These are phyloP conservation scores for Suricata suricatta DNA, from an alignment of 2,113 vertebrate species.

Conservation along the genomic window DNA sequence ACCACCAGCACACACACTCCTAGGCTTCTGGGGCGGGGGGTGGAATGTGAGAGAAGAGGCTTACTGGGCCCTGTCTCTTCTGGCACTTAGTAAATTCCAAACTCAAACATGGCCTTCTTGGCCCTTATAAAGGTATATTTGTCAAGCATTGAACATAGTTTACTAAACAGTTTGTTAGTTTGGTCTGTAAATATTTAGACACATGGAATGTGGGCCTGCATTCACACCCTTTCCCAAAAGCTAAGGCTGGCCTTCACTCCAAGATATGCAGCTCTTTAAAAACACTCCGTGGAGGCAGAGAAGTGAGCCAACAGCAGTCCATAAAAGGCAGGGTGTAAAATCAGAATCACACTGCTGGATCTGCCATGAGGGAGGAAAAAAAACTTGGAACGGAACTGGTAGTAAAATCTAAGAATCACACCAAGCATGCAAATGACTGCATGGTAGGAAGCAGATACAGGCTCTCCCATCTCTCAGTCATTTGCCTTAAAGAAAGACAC, in stretches of 20 bases:
- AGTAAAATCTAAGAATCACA: background rate
- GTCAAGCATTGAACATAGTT: background rate
- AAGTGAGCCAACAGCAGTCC: background rate
- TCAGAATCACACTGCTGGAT: background rate
- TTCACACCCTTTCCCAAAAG: background rate
- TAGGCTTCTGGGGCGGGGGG: fast-evolving
- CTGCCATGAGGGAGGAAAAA: fast-evolving
- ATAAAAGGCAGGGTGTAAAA: background rate
- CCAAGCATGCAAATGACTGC: background rate
- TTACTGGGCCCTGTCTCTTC: background rate
- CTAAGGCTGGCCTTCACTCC: background rate
- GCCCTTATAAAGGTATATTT: background rate
- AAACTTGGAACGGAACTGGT: background rate
- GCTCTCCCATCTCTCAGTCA: background rate
- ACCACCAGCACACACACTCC: fast-evolving
- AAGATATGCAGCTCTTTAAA: background rate
- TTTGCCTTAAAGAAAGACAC: background rate
- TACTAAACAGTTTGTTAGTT: background rate
- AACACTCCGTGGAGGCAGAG: background rate
- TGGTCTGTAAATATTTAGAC: background rate
- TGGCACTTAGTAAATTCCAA: background rate
- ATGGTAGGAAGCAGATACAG: background rate
- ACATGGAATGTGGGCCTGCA: background rate
- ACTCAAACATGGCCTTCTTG: background rate
- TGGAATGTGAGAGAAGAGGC: background rate